A percentile compares a stretch with the other conserved stretches of the same genome.
Evolutionary conservation across 2,888 invertebrate species (phyloP).

Genomic region (Stegophylla sp.): DNA sequence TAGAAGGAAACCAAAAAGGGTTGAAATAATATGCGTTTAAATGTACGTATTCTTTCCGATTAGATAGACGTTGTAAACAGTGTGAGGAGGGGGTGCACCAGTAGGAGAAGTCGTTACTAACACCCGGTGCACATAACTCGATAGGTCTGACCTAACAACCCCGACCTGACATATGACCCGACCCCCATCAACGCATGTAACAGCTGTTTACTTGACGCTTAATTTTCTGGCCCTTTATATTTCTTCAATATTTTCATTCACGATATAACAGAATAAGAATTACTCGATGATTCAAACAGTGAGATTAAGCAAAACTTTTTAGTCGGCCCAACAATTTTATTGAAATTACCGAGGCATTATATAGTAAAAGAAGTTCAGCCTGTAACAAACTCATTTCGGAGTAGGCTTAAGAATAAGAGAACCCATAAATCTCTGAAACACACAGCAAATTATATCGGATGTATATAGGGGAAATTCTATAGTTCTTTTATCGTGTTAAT

Average conservation of each 20-base stretch:
- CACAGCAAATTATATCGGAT: not conserved
- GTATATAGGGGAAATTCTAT: constrained; percentile 7
- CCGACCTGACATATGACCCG: constrained; percentile 57
- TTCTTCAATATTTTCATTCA: constrained; percentile 21
- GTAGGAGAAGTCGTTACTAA: constrained; percentile 57
- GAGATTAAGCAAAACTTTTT: not conserved
- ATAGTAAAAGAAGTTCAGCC: not conserved
- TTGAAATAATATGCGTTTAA: constrained; percentile 39
- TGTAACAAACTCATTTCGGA: constrained; percentile 14
- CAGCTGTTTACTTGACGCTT: constrained; percentile 46
- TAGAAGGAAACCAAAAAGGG: constrained; percentile 60
- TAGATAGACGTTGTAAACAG: constrained; percentile 34
- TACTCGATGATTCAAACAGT: not conserved
- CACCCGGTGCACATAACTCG: constrained; percentile 57
- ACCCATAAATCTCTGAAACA: constrained; percentile 24
- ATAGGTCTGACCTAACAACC: constrained; percentile 57
- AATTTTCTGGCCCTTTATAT: constrained; percentile 35
- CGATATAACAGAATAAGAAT: not conserved
- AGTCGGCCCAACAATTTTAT: not conserved
- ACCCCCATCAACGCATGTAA: constrained; percentile 53
- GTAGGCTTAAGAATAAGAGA: constrained; percentile 7
- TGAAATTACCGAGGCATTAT: not conserved
- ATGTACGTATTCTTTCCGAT: constrained; percentile 52
- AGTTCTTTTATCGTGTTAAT: constrained; percentile 49
- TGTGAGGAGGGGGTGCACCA: constrained; percentile 20